Base-by-base conservation (phyloP, 2,888 invertebrate genomes). In the Scotopteryx bipunctaria region DNA sequence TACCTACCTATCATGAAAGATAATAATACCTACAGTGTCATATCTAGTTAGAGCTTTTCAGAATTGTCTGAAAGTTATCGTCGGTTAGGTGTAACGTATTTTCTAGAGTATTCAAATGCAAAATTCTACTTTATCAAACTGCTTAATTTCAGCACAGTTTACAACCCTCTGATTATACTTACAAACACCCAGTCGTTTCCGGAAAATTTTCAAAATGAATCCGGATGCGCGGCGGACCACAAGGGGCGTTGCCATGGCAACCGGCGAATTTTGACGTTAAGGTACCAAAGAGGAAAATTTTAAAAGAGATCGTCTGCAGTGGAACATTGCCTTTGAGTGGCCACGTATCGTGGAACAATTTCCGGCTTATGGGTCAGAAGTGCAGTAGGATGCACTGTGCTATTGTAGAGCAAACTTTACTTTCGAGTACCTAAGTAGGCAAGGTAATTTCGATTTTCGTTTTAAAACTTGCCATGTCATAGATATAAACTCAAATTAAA, bases 171-270 rank as follows among this genome's bases (percentile, higher is more conserved):
- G 31, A 49, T 53, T 55, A 55, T n/a, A n/a, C 9, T 9, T 40
- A 33, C 25, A 41, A 46, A 45, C 23, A 71, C 63, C 57, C 32
- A 61, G 63, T 63, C 66, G 61, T 71, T 72, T 76, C 73, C 65
- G 72, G 73, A 71, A 81, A 81, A 81, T 81, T 84, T 84, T 74
- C 74, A 75, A 81, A 86, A 85, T 81, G 80, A 75, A 73, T 71
- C 80, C 71, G 77, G 76, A 74, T 74, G 78, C 72, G 76, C 68
- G 76, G 70, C 64, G 73, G 73, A 76, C 81, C 80, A 59, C 80
- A 76, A 67, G 78, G 87, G 89, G 88, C 60, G 88, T 88, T 88
- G 78, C 87, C 64, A 87, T 86, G 81, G 78, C 59, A 73, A 89
- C 88, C 65, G 64, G 70, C 62, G 76, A 81, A 74, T 82, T 83